phyloP scores from a whole-genome alignment of 2,888 invertebrate genomes.

The Euzetes globulus region DNA sequence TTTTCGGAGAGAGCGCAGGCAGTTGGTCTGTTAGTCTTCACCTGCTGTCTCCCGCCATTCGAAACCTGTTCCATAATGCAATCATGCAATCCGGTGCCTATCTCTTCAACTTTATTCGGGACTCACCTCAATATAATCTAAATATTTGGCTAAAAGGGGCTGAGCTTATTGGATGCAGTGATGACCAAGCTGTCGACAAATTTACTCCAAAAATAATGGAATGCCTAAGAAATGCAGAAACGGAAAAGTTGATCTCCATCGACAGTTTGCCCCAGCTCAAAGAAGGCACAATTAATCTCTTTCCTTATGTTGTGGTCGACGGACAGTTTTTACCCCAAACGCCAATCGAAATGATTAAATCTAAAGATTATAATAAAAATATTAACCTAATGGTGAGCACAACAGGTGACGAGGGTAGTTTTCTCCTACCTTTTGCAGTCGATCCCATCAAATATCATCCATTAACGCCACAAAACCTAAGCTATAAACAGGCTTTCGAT shows the following conservation, averaged over 20 bases:
- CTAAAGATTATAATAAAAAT: conserved; percentile 10
- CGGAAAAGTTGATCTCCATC: neutral
- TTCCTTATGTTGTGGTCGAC: conserved; percentile 11
- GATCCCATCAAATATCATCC: neutral
- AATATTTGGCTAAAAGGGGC: conserved; percentile 34
- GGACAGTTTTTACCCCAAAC: neutral
- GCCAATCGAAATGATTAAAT: neutral
- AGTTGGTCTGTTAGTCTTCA: conserved; percentile 26
- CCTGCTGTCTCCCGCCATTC: conserved; percentile 4
- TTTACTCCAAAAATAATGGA: neutral
- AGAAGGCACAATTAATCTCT: neutral
- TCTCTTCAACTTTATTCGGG: neutral
- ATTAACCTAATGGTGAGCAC: conserved; percentile 21
- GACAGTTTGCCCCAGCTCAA: neutral
- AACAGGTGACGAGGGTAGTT: conserved; percentile 24
- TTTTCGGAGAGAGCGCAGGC: conserved; percentile 30
- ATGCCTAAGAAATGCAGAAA: neutral
- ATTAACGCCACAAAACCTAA: neutral
- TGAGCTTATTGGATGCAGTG: conserved; percentile 36
- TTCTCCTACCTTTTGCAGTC: neutral
- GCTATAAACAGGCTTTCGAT: neutral
- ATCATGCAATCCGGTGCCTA: conserved; percentile 23
- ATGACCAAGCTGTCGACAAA: conserved; percentile 1
- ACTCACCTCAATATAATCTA: conserved; percentile 12
- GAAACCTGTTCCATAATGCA: conserved; percentile 20